Evolutionary conservation across 2,113 vertebrate species (phyloP).

Genomic region (Oryzias melastigma): DNA sequence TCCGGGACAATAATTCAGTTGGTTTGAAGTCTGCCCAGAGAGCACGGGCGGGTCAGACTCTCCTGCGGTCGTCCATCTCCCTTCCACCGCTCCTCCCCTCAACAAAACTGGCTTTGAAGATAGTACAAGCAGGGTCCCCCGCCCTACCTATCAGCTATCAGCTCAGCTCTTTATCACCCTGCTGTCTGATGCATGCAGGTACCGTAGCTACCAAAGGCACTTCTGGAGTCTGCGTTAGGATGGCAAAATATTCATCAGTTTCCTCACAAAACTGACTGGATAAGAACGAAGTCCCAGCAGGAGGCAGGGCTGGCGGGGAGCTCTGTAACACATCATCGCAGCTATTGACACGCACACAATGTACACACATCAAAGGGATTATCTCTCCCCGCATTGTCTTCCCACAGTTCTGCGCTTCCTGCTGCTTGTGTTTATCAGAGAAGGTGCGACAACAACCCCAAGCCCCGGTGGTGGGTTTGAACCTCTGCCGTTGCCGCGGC

Average conservation of each 20-base stretch:
- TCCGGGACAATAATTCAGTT: conserved; percentile 24
- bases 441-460: background rate
- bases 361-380: conserved; percentile 51
- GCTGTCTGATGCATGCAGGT: conserved; percentile 46
- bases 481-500: background rate
- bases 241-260: conserved; percentile 66
- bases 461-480: background rate
- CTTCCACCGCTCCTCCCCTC: background rate
- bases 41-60: conserved; percentile 46
- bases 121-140: conserved; percentile 8
- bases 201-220: conserved; percentile 48
- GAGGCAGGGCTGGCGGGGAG: conserved; percentile 26
- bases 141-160: conserved; percentile 47
- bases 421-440: background rate
- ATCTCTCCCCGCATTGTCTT: conserved; percentile 15
- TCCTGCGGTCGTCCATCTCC: conserved; percentile 12
- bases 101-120: conserved; percentile 56
- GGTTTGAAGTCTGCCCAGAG: conserved; percentile 33
- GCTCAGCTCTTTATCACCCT: conserved; percentile 30
- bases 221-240: conserved; percentile 49
- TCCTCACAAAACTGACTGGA: conserved; percentile 39
- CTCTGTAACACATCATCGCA: conserved; percentile 26
- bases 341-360: conserved; percentile 49
- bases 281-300: conserved; percentile 51
- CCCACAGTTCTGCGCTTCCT: conserved; percentile 6